phyloP scores from a whole-genome alignment of 2,888 invertebrate species.

The Lithophane leautieri region DNA sequence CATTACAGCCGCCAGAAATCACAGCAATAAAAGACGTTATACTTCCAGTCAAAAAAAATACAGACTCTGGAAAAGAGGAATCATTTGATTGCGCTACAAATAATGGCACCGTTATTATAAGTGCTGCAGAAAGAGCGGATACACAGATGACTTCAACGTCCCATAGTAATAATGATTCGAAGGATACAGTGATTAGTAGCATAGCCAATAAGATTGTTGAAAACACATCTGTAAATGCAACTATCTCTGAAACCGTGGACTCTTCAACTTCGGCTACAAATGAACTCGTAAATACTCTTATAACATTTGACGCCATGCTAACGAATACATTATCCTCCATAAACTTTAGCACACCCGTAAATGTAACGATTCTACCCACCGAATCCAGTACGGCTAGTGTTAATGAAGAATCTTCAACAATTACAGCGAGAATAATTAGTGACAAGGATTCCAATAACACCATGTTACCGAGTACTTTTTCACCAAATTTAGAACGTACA shows the following conservation, averaged over 20 bases:
- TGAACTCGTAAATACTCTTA: background rate
- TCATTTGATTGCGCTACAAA: background rate
- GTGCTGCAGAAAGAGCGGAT: background rate
- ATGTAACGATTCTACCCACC: background rate
- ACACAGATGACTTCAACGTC: background rate
- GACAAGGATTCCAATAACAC: background rate
- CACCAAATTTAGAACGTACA: background rate
- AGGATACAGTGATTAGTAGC: background rate
- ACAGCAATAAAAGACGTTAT: background rate
- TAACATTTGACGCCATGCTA: background rate
- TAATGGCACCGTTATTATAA: background rate
- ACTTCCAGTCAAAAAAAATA: background rate
- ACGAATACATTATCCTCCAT: background rate
- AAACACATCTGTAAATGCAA: conserved; percentile 10
- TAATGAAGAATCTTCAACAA: background rate
- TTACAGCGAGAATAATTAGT: background rate
- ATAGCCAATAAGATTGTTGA: background rate
- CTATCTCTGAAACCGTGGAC: background rate
- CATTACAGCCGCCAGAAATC: background rate
- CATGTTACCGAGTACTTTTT: background rate
- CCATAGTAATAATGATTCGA: background rate
- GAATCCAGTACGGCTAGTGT: background rate
- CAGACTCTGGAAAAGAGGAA: background rate
- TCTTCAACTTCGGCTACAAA: background rate
- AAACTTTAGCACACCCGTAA: background rate